These are phyloP conservation scores for Himalopsyche phryganea DNA, from an alignment of 1,140 invertebrate genomes.

Conservation along the genomic window DNA sequence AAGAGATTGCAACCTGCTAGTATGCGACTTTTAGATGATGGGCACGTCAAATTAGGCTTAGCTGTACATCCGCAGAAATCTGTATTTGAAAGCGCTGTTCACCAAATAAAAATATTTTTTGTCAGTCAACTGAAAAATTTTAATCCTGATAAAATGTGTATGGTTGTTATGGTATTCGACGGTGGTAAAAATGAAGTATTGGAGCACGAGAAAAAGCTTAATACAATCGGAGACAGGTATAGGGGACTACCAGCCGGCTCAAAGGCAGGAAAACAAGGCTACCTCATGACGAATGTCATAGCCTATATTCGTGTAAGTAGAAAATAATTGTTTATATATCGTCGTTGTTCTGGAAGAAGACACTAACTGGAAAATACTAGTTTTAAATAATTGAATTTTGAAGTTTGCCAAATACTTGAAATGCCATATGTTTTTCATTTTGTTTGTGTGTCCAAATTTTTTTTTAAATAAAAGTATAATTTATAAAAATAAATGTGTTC, in stretches of 20 bases:
- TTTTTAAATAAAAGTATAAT: no score
- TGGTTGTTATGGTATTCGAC: conserved; percentile 69
- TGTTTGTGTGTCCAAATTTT: no score
- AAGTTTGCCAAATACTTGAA: no score
- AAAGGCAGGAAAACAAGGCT: conserved; percentile 67
- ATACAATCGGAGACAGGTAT: conserved; percentile 55
- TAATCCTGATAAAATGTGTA: conserved; percentile 59
- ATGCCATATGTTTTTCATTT: no score
- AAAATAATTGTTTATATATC: no score
- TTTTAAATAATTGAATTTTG: no score
- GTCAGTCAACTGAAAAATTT: conserved; percentile 66
- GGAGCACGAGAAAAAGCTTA: conserved; percentile 59
- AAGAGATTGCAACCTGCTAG: conserved; percentile 90
- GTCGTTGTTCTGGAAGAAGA: no score
- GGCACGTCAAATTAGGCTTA: conserved; percentile 93
- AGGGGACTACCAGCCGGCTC: conserved; percentile 62
- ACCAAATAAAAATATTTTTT: conserved; percentile 63
- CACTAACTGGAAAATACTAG: no score
- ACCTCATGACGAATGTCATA: conserved; percentile 73
- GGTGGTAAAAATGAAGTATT: conserved; percentile 57
- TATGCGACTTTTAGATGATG: conserved; percentile 93
- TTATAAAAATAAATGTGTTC: no score
- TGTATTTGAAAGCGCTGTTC: conserved; percentile 46
- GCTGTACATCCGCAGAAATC: conserved; percentile 71
- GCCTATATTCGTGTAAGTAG: conserved; percentile 64